A percentile compares a stretch with the other conserved stretches of the same genome.
Evolutionary conservation across 2,113 vertebrate genomes (phyloP).

Genomic region (Pygoscelis antarcticus): DNA sequence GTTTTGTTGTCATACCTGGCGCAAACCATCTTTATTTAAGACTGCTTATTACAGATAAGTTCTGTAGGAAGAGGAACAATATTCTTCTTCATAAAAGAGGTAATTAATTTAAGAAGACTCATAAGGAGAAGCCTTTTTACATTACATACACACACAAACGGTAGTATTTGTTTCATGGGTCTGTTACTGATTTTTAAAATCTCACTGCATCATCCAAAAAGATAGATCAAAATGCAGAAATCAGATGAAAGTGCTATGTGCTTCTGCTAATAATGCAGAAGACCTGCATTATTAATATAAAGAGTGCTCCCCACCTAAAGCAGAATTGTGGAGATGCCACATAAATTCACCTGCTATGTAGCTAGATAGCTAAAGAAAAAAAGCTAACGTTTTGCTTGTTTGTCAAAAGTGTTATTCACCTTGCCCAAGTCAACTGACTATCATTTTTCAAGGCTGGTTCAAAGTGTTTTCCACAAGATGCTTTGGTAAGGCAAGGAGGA

Average conservation of each 20-base stretch:
- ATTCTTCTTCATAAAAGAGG: not conserved
- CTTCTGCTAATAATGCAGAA: not conserved
- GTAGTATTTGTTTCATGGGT: not conserved
- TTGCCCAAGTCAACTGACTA: not conserved
- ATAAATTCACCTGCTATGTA: not conserved
- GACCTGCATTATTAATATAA: not conserved
- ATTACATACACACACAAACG: fast-evolving
- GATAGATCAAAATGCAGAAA: not conserved
- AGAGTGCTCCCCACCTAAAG: not conserved
- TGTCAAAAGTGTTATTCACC: not conserved
- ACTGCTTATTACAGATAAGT: not conserved
- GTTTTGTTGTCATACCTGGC: not conserved
- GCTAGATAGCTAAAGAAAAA: not conserved
- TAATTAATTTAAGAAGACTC: not conserved
- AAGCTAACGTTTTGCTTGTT: not conserved
- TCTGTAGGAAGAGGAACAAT: not conserved
- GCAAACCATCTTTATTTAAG: not conserved
- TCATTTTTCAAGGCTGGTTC: not conserved
- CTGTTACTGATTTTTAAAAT: not conserved
- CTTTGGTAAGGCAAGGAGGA: not conserved
- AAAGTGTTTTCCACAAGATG: not conserved
- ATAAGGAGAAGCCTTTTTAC: not conserved
- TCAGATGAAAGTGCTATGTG: not conserved
- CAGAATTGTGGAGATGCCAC: not conserved
- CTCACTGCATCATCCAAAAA: not conserved